A percentile compares a stretch with the other conserved stretches of the same genome.
phyloP scores from a whole-genome alignment of 2,888 invertebrate genomes.

The Heliothis peltigera region DNA sequence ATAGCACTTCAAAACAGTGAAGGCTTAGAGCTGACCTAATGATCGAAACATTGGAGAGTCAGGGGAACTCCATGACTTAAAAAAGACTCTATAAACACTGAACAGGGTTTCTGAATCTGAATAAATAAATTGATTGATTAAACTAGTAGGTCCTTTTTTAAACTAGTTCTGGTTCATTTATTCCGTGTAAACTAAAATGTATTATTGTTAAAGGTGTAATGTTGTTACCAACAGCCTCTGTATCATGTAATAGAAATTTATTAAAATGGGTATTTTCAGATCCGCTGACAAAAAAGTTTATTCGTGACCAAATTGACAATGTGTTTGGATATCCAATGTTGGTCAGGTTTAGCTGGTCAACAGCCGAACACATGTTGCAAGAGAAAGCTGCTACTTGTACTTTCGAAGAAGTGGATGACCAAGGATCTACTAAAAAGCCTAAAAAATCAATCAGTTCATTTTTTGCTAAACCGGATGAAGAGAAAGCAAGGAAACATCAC shows the following conservation, averaged over 20 bases:
- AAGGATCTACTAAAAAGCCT: conserved; percentile 78
- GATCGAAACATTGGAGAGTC: no score
- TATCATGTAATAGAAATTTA: no score
- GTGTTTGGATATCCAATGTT: conserved; percentile 98
- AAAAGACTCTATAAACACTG: no score
- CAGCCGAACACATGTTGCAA: conserved; percentile 95
- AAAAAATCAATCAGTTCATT: conserved; percentile 91
- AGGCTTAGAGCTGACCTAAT: no score
- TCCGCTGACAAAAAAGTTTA: conserved; percentile 97
- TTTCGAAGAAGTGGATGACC: conserved; percentile 92
- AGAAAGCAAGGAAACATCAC: conserved; percentile 88
- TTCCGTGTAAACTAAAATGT: no score
- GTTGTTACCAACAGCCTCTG: no score
- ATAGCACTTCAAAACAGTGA: no score
- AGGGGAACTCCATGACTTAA: no score
- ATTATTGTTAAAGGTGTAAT: not conserved
- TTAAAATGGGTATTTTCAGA: conserved; percentile 92
- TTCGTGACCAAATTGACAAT: conserved; percentile 94
- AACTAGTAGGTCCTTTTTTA: no score
- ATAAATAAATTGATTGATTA: no score
- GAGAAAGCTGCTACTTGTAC: conserved; percentile 93
- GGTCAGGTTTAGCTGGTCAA: conserved; percentile 99
- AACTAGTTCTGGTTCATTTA: no score
- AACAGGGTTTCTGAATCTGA: no score
- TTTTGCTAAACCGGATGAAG: conserved; percentile 81